Evolutionary conservation across 2,888 invertebrate species (phyloP), one percentile per base, ranked within the genome.

Genomic region (Stenodera caucasica): DNA sequence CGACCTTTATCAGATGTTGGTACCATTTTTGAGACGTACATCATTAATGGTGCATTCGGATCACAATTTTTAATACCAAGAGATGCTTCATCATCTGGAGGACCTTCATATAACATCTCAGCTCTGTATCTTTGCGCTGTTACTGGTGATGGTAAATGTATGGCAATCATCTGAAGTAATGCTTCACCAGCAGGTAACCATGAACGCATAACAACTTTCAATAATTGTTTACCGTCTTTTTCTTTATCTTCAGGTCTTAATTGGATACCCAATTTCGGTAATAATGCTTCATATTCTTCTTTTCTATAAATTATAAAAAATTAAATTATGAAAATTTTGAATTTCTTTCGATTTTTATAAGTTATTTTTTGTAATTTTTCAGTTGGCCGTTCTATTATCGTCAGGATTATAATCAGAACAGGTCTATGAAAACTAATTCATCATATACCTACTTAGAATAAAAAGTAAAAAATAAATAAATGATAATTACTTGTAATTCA

Each of bases 11-110:
- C 99, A 12, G 96, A 91, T 14, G 99, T 99, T 70, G 99, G 99
- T 81, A 99, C 99, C 99, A 99, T 99, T 84, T 99, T 99, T 53
- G 97, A 97, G 71, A 99, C 88, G 88, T 99, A 99, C 99, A 99
- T 99, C 98, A 99, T 99, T 61, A 99, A 87, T 14, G 98, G 98
- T 49, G 92, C 99, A 71, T 95, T 92, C 12, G 98, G 91, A 82
- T 99, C 96, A 79, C 99, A 99, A 78, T 80, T 91, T 89, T 93
- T 75, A 45, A 58, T 67, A 66, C 73, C 75, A 0, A 75, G 26
- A 32, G 77, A 76, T 69, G 94, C 96, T 75, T 95, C 94, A 79
- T 99, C 98, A 78, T 98, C 98, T 65, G 88, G 89, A 57, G 98
- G 98, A 74, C 98, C 99, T 84, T 99, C 99, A 82, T 99, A 99